Base-by-base conservation (phyloP, 2,888 invertebrate species). In the Schizaphis graminum region DNA sequence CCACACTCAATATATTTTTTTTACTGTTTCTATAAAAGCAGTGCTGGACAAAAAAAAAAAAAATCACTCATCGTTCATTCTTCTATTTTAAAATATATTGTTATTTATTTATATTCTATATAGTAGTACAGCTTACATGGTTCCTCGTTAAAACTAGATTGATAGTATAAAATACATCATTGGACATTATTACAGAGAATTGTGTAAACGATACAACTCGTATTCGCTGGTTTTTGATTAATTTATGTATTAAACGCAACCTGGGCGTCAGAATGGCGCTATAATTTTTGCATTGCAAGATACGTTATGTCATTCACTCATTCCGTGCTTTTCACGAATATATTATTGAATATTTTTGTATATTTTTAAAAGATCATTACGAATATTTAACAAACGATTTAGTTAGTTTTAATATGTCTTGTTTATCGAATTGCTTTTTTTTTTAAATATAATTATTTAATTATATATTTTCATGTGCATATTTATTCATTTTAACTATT, bases 211-310 rank as follows among this genome's bases (percentile, higher is more conserved):
- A 44, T 57, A 44, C 44, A 21, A 44, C 44, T 87, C 16, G 47
- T 47, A 61, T 87, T 86, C 47, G 49, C 11, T 53, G 4, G 56
- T 89, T 84, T 84, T 89, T 84, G 93, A 89, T 93, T 89, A 93
- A 93, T 93, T 93, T 93, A 89, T 44, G 77, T 89, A 89, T 89
- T 56, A 24, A 84, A 89, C 56, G 77, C 47, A 53, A 86, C 89
- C 56, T 47, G 88, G 89, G 93, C 93, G 89, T 93, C 89, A 67
- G 11, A 8, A 53, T 93, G 93, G 84, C 89, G 89, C 93, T 89
- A 91, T 77, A 26, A 41, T 49, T 35, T 47, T 35, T 4, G 47
- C 44, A 24, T 56, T 56, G 21, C 11, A 24, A 53, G 44, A 91
- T 67, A 90, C 5, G 35, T 28, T 5, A 21, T 26, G 28, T 85